Evolutionary conservation across 1,140 invertebrate genomes (phyloP), one percentile per base, ranked within the genome.

Genomic region (Galendromus occidentalis): DNA sequence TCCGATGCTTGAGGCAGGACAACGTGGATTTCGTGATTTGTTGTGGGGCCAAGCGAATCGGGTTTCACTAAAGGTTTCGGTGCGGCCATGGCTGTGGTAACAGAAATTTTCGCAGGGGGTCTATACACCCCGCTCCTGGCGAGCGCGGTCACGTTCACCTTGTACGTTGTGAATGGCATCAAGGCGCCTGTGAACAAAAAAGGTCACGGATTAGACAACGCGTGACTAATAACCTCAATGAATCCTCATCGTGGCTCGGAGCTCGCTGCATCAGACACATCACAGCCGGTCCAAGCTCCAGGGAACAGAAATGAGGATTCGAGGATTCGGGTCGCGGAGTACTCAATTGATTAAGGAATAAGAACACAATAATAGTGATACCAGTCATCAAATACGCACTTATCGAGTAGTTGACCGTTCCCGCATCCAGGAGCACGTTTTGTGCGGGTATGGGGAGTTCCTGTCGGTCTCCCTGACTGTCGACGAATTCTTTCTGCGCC

Each of bases 1-100:
- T 98, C 93, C 0, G 90, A 94, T 0, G 95, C 93, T 79, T 91
- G 88, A 2, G 89, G 88, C 70, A 97, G 75, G 68, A 90, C 88
- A 17, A 97, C 87, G 64, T 85, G 83, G 68, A 96, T 89, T 76
- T 89, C 87, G 73, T 89, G 86, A 51, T 68, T 68, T 55, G 42
- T 41, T 45, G 64, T 59, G 0, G 91, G 86, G 1, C 87, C 87
- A 72, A 88, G 90, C 72, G 93, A 90, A 72, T 91, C 88, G 0
- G 93, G 92, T 72, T 90, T 87, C 0, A 91, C 89, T 87, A 96
- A 93, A 0, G 89, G 86, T 70, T 93, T 88, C 0, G 92, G 92
- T 0, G 91, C 91, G 77, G 72, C 91, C 89, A 93, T 93, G 76
- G 93, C 89, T 0, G 90, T 94, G 0, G 90, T 94, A 0, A 93